Base-by-base conservation (phyloP, 2,113 vertebrate species). In the Pelecanoides urinatrix region DNA sequence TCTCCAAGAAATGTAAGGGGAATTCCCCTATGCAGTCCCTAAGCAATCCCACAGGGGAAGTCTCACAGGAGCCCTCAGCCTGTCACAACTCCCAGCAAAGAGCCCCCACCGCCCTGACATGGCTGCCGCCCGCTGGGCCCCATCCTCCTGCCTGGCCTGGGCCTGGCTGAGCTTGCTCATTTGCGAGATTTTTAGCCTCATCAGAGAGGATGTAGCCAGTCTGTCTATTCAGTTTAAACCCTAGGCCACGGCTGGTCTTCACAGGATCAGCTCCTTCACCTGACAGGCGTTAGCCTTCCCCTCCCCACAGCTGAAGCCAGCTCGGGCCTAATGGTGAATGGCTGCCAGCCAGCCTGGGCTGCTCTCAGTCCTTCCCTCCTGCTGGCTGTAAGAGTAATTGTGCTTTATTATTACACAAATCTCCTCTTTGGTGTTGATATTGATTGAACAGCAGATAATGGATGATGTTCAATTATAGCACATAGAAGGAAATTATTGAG, bases 41-140 rank as follows among this genome's bases (percentile, higher is more conserved):
- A 32, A 67, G 44, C 19, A 68, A 23, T 9, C 17, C 84, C 21
- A 34, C 25, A 21, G 23, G 9, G 11, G 14, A 36, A 55, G 40
- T 36, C 44, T 55, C 19, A 1, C 21, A 70, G 58, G 16, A 52
- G 6, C 15, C 27, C 52, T 45, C 82, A 77, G 44, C 19, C 22
- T 26, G 23, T 2, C 7, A 13, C 52, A 67, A 47, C 47, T 40
- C 34, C 40, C 19, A 7, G 21, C 8, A 11, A 45, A 42, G 16
- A 76, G 2, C 5, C 6, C 7, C 1, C 5, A 1, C 10, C 1
- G 0, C 10, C 17, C 40, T 13, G 11, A 7, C 27, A 36, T 2
- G 3, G 36, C 77, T 17, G 20, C 25, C 3, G 1, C 47, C 32
- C 0, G 0, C 8, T 5, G 27, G 4, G 13, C 11, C 38, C 22